phyloP scores from a whole-genome alignment of 2,113 vertebrate genomes.

The Onychostoma macrolepis region DNA sequence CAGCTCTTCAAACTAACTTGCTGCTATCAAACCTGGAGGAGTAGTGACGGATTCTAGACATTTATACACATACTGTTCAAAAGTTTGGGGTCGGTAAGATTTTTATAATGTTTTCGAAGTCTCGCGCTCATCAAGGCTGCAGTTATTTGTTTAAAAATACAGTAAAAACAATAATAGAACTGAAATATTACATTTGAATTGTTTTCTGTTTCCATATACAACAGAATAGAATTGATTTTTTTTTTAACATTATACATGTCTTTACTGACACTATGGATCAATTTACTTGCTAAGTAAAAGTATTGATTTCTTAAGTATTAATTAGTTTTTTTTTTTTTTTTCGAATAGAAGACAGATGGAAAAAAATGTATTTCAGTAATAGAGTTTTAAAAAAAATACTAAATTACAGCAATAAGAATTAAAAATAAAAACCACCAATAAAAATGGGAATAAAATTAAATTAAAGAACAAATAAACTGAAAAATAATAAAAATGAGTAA shows the following conservation, averaged over 20 bases:
- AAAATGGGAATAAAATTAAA: background rate
- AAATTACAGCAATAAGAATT: background rate
- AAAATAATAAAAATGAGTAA: background rate
- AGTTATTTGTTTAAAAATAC: background rate
- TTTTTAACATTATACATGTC: background rate
- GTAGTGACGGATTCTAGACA: conserved; percentile 2
- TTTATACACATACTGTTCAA: background rate
- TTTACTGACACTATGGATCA: background rate
- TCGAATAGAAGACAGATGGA: background rate
- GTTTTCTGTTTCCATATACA: background rate
- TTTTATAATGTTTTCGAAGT: background rate
- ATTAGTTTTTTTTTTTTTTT: background rate
- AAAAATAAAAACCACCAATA: background rate
- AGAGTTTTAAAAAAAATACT: background rate
- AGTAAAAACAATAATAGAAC: background rate
- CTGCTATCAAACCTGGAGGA: background rate
- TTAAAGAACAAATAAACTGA: no score
- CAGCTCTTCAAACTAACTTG: background rate
- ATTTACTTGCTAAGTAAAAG: background rate
- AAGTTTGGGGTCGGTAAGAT: background rate
- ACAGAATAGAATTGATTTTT: background rate
- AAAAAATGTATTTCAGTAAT: background rate
- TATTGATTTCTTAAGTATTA: background rate
- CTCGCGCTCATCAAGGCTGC: background rate
- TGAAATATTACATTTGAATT: background rate